Evolutionary conservation across 2,113 vertebrate genomes (phyloP).

Genomic region (Tenrec ecaudatus): DNA sequence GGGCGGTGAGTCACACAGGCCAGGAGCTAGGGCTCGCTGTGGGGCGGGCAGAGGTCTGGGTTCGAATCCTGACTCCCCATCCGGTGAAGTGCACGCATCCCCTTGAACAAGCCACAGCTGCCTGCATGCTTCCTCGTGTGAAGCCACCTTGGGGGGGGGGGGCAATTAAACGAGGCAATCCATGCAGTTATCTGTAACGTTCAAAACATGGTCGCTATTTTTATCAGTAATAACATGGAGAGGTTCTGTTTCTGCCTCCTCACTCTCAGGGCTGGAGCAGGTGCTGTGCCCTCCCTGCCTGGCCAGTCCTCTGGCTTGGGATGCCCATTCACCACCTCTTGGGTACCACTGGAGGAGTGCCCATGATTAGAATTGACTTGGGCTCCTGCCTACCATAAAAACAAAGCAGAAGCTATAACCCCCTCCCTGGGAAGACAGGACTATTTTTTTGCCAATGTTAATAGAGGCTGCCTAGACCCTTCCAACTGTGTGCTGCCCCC

Average conservation of each 20-base stretch:
- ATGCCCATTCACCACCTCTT: too few relatives aligned
- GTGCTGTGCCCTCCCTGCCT: neutral
- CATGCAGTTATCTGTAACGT: neutral
- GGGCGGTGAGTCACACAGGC: neutral
- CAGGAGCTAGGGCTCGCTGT: too few relatives aligned
- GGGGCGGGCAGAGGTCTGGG: neutral
- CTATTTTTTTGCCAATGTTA: neutral
- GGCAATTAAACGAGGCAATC: neutral
- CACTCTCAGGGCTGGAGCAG: neutral
- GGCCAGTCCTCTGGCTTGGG: neutral
- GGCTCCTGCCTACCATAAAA: neutral
- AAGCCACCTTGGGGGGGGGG: neutral
- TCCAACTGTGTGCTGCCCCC: neutral
- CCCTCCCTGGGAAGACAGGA: too few relatives aligned
- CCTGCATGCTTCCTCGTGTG: constrained; percentile 3
- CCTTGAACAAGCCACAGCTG: neutral
- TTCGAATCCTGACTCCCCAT: neutral
- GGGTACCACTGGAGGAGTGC: neutral
- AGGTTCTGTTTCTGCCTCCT: neutral
- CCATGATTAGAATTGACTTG: neutral
- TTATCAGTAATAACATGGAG: neutral
- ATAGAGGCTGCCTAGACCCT: too few relatives aligned
- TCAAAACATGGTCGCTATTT: neutral
- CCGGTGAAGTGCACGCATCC: too few relatives aligned
- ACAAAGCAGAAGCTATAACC: neutral